Percentiles rank a stretch among this genome's conserved stretches.
Conservation (phyloP, 2,888 invertebrate species). For the Eupithecia vulgata region DNA sequence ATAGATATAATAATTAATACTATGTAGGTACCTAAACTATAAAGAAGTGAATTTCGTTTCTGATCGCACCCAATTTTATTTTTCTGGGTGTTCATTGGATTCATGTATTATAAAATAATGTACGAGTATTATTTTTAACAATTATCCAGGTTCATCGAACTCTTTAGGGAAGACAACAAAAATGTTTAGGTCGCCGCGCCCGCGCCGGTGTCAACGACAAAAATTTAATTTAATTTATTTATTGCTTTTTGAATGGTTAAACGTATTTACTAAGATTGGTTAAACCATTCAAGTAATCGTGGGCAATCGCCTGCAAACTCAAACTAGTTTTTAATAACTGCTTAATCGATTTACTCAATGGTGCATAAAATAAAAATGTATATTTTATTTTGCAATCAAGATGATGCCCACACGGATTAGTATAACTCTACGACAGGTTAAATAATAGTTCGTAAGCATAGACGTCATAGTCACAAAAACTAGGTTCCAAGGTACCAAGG, state of each 20-base stretch:
- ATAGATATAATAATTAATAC: no score
- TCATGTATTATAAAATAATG: no score
- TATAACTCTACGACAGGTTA: neutral
- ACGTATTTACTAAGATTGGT: neutral
- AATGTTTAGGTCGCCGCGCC: neutral
- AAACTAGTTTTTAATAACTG: neutral
- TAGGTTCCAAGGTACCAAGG: neutral
- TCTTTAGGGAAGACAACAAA: neutral
- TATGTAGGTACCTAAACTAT: no score
- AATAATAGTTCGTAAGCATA: neutral
- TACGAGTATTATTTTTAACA: no score
- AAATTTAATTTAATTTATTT: no score
- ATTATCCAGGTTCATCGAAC: neutral
- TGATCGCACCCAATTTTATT: neutral
- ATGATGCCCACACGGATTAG: neutral
- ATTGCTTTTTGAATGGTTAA: neutral
- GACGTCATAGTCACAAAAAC: constrained; percentile 4
- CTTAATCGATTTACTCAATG: neutral
- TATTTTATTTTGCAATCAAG: constrained; percentile 1
- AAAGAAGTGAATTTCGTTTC: neutral
- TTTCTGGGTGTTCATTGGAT: neutral
- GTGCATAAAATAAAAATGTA: neutral
- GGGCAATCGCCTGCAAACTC: neutral
- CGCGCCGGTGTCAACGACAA: neutral
- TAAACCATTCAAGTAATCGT: no score